These are phyloP conservation scores for Mesocentrotus franciscanus DNA, from an alignment of 53 echinoderm and acorn worm species.

Conservation along the genomic window DNA sequence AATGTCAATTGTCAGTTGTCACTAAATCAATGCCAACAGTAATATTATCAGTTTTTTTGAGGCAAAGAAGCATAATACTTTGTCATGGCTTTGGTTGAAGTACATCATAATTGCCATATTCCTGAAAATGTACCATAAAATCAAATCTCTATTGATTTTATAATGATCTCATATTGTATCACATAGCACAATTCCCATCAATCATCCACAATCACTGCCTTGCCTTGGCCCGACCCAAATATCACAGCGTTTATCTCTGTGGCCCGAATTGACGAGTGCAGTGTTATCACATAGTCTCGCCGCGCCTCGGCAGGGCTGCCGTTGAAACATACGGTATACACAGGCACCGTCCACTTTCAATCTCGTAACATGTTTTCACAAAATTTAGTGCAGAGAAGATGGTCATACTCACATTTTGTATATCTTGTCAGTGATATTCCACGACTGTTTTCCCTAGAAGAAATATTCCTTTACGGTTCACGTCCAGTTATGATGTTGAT, in stretches of 20 bases:
- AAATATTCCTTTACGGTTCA: neutral
- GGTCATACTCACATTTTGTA: slow-evolving; percentile 13
- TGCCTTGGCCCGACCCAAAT: neutral
- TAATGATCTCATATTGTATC: neutral
- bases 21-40: too few relatives aligned
- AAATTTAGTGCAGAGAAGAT: neutral
- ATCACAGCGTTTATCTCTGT: too few relatives aligned
- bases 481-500: neutral
- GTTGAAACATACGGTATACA: neutral
- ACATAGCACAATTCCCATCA: neutral
- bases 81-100: too few relatives aligned
- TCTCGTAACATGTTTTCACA: slow-evolving; percentile 14
- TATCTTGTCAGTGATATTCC: neutral
- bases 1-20: too few relatives aligned
- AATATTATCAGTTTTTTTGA: too few relatives aligned
- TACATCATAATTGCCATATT: too few relatives aligned
- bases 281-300: neutral
- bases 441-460: neutral
- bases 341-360: neutral
- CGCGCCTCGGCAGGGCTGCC: neutral
- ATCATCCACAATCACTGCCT: neutral
- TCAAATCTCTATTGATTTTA: neutral
- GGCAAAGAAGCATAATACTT: too few relatives aligned
- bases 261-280: neutral
- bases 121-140: neutral